Evolutionary conservation across 1,140 invertebrate species (phyloP).

Genomic region (Leptinotarsa defecta): DNA sequence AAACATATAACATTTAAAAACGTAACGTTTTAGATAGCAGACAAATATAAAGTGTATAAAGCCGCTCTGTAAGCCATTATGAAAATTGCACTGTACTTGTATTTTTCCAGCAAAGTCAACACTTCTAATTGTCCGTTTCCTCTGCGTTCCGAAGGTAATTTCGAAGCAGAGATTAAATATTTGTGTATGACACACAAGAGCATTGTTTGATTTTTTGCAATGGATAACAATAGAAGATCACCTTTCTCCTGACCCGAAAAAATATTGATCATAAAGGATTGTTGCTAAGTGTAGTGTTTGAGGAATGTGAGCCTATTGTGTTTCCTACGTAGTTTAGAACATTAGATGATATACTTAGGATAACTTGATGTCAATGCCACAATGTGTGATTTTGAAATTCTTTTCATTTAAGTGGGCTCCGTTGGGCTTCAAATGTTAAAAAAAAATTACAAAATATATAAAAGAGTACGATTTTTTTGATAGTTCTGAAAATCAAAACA

Average conservation of each 20-base stretch:
- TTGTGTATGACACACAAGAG: neutral
- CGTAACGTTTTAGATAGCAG: no score
- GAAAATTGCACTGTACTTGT: neutral
- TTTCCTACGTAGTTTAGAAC: neutral
- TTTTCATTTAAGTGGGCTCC: no score
- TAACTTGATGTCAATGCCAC: no score
- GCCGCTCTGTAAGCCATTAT: neutral
- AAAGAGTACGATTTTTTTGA: no score
- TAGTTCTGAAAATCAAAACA: no score
- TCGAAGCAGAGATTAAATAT: neutral
- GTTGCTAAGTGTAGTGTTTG: neutral
- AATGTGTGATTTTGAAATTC: no score
- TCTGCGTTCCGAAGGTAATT: neutral
- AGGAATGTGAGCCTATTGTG: neutral
- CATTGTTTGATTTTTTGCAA: slow-evolving; percentile 4
- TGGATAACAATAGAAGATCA: slow-evolving; percentile 1
- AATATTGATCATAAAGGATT: neutral
- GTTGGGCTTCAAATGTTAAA: no score
- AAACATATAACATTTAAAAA: no score
- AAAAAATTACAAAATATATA: no score
- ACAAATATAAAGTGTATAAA: neutral
- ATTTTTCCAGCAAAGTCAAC: neutral
- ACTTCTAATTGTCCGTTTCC: neutral
- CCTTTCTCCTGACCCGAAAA: slow-evolving; percentile 5
- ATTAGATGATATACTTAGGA: no score